These are phyloP conservation scores for Taenioides sp. DNA, from an alignment of 2,797 vertebrate genomes.

Conservation along the genomic window DNA sequence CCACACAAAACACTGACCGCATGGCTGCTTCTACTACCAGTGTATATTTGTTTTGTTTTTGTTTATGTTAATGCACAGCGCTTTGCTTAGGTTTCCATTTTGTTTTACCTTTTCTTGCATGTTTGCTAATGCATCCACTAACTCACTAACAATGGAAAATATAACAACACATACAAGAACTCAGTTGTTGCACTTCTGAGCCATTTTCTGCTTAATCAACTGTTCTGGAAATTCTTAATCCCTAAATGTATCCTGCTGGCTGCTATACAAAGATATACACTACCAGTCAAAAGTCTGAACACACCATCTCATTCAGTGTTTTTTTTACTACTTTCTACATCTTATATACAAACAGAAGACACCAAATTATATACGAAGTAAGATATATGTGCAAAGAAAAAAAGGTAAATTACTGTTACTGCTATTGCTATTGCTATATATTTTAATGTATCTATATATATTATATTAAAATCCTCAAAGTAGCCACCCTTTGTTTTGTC, in stretches of 20 bases:
- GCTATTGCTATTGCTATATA: too few relatives aligned
- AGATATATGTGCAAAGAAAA: too few relatives aligned
- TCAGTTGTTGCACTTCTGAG: not conserved
- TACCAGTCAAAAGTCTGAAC: too few relatives aligned
- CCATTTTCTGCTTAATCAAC: not conserved
- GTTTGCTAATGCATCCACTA: conserved; percentile 16
- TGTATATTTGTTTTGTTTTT: not conserved
- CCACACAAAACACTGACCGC: conserved; percentile 71
- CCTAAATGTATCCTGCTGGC: conserved; percentile 16
- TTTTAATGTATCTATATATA: too few relatives aligned
- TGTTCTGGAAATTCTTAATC: not conserved
- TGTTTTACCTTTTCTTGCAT: conserved; percentile 10
- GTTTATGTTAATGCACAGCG: not conserved
- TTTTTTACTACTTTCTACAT: too few relatives aligned
- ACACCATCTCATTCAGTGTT: too few relatives aligned
- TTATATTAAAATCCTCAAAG: too few relatives aligned
- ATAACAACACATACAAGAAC: too few relatives aligned
- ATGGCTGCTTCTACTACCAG: conserved; percentile 59
- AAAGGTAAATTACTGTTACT: too few relatives aligned
- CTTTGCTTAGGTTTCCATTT: not conserved
- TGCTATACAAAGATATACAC: not conserved
- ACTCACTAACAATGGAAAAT: conserved; percentile 27
- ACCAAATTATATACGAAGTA: too few relatives aligned
- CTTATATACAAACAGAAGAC: too few relatives aligned
- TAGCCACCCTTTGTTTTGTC: too few relatives aligned